phyloP scores from a whole-genome alignment of 2,113 vertebrate genomes.

The Coregonus clupeaformis region DNA sequence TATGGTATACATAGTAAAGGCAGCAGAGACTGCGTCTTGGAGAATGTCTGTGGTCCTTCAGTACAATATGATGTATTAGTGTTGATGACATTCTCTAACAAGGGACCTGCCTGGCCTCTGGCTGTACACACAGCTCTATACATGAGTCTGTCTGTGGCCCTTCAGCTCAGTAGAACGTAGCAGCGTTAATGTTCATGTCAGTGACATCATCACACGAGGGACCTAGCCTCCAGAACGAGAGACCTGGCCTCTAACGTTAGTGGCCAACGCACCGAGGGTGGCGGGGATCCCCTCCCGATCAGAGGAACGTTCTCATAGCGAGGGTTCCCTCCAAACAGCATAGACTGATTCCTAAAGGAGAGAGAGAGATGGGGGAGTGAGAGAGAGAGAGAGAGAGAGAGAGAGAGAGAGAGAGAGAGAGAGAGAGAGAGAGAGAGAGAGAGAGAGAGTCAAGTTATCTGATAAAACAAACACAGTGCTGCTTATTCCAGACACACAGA shows the following conservation, averaged over 20 bases:
- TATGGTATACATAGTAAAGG: neutral
- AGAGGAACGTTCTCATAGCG: slow-evolving; percentile 95
- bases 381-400: too few relatives aligned
- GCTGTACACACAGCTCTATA: neutral
- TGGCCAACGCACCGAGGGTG: slow-evolving; percentile 86
- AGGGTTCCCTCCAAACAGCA: slow-evolving; percentile 90
- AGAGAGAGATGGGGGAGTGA: too few relatives aligned
- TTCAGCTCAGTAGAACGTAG: slow-evolving; percentile 19
- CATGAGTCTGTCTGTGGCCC: slow-evolving; percentile 10
- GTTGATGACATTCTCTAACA: too few relatives aligned
- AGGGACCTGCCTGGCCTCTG: too few relatives aligned
- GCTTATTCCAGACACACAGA: slow-evolving; percentile 7
- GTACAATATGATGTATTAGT: too few relatives aligned
- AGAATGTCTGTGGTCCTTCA: neutral
- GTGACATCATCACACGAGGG: slow-evolving; percentile 44
- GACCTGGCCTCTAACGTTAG: slow-evolving; percentile 31
- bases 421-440: neutral
- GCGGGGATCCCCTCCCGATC: slow-evolving; percentile 92
- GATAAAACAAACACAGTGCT: neutral
- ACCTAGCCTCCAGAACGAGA: slow-evolving; percentile 37
- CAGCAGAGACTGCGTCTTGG: neutral
- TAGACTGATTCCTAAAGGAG: slow-evolving; percentile 88
- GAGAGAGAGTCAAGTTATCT: neutral
- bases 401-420: too few relatives aligned
- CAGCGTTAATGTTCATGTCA: slow-evolving; percentile 26